phyloP scores from a whole-genome alignment of 2,888 invertebrate genomes.

The Uropetala carovei region DNA sequence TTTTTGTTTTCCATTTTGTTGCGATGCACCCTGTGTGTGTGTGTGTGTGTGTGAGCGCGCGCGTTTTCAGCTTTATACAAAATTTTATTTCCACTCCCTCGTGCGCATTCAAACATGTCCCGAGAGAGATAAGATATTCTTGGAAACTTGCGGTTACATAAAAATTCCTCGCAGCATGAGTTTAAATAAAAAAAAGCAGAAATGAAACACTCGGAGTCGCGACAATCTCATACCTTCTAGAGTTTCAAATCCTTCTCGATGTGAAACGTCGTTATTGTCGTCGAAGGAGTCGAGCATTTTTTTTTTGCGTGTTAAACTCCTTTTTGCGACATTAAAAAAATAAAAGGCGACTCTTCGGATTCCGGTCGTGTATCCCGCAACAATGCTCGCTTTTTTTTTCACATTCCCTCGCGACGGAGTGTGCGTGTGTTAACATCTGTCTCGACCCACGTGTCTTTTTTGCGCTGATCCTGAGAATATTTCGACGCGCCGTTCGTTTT shows the following conservation, averaged over 20 bases:
- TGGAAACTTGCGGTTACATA: background rate
- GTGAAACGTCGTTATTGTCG: background rate
- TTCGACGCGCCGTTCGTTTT: too few species aligned
- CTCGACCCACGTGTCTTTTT: too few species aligned
- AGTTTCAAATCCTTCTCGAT: background rate
- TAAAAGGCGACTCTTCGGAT: too few species aligned
- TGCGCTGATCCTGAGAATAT: too few species aligned
- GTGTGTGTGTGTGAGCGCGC: too few species aligned
- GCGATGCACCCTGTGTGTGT: too few species aligned
- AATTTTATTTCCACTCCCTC: background rate
- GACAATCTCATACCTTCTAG: background rate
- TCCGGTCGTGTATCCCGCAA: too few species aligned
- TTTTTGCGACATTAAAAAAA: too few species aligned
- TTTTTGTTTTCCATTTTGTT: too few species aligned
- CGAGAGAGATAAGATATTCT: background rate
- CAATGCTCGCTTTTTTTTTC: too few species aligned
- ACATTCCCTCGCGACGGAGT: too few species aligned
- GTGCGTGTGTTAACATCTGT: too few species aligned
- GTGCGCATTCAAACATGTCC: constrained; percentile 5
- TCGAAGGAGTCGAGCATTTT: background rate
- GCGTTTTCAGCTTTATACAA: background rate
- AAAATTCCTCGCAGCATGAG: background rate
- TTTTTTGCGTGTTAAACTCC: background rate
- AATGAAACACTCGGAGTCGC: background rate
- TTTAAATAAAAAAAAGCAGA: background rate